Base-by-base conservation (phyloP, 2,113 vertebrate species). In the Cryptotis parvus region DNA sequence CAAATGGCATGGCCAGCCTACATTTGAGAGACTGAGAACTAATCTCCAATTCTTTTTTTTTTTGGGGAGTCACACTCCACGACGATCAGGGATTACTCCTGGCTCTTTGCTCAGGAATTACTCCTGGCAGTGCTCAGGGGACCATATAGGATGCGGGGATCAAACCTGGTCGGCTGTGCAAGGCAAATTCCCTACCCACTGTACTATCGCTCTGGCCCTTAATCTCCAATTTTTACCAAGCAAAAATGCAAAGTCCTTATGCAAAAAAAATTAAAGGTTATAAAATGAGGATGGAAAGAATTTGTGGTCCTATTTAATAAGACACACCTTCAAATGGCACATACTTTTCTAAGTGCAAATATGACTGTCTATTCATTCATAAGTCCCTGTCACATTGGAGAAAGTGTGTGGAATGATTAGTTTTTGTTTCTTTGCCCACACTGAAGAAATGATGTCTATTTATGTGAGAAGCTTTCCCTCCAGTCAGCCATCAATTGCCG, bases 401-500 rank as follows among this genome's bases (percentile, higher is more conserved):
- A 73, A 6, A 91, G 77, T 89, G 29, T 82, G 33, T 76, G 29
- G 37, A 84, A 70, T 8, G 5, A 84, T 94, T 63, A 49, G 39
- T 55, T 87, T 83, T 66, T 49, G 3, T 92, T 77, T 35, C 37
- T 87, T 82, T 86, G 65, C 81, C 43, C 72, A 94, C 78, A 49
- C 10, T 82, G n/a, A 82, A 87, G 49, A 85, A 90, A 85, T 11
- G 31, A 5, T 70, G 9, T 31, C 41, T 93, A 2, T 77, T 89
- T 85, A 88, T 88, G 3, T 58, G 58, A 78, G 27, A 35, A 55
- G 3, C 18, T 90, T 91, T 93, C 63, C 70, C 94, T 94, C 65
- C 55, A 79, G 41, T 89, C 70, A 66, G 26, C 22, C 37, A 84
- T 91, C 69, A 69, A 52, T 83, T 92, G 43, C 41, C 65, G 89